Evolutionary conservation across 2,888 invertebrate genomes (phyloP).

Genomic region (Hydroisotoma schaefferi): DNA sequence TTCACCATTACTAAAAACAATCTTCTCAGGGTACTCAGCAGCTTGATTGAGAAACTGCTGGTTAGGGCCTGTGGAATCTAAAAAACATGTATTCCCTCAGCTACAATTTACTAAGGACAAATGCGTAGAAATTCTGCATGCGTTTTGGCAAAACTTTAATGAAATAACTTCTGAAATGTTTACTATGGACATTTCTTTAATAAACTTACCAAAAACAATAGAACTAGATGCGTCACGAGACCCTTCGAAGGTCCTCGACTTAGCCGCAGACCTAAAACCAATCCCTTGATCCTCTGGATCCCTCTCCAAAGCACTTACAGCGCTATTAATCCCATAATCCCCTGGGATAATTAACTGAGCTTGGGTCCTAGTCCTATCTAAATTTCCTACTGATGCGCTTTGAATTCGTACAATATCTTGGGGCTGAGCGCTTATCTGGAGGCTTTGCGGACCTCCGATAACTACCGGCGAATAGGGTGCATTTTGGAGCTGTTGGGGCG

Average conservation of each 20-base stretch:
- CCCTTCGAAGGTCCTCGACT: neutral
- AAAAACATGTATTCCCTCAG: too few species aligned
- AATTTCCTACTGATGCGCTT: neutral
- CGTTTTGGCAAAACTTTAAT: too few species aligned
- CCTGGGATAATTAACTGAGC: neutral
- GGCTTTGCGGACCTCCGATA: conserved; percentile 1
- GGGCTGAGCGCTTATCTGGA: neutral
- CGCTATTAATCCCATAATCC: too few species aligned
- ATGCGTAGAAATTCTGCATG: too few species aligned
- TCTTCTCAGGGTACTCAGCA: neutral
- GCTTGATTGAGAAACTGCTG: neutral
- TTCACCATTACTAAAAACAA: conserved; percentile 3
- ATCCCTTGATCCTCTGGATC: conserved; percentile 1
- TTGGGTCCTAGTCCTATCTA: too few species aligned
- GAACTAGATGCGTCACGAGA: neutral
- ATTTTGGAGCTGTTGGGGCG: neutral
- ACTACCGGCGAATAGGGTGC: conserved; percentile 1
- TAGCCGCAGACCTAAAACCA: neutral
- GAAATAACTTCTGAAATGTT: too few species aligned
- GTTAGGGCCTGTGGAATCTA: neutral
- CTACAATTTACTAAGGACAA: too few species aligned
- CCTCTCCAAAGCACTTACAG: neutral
- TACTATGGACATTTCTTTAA: too few species aligned
- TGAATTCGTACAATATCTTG: neutral
- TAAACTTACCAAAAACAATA: conserved; percentile 10